phyloP scores from a whole-genome alignment of 23 tunicate species.

The Ciona savignyi region DNA sequence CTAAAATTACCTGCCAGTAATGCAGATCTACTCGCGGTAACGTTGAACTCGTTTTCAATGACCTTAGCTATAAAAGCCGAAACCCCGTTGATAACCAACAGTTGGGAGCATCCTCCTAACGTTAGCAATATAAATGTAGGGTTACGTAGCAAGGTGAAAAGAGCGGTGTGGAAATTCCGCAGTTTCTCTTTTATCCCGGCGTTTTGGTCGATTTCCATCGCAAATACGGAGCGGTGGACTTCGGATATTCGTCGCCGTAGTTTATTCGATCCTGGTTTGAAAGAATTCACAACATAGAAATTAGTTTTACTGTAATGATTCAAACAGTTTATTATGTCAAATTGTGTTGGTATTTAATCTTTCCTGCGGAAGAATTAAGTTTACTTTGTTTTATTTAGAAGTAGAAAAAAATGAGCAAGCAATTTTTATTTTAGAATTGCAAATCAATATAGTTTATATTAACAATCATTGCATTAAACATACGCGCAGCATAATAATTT shows the following conservation, averaged over 20 bases:
- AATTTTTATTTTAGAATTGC: no score
- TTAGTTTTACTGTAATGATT: no score
- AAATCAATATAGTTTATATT: no score
- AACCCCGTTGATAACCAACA: conserved; percentile 50
- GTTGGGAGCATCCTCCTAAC: conserved; percentile 55
- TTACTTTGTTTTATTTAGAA: no score
- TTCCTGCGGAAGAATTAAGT: no score
- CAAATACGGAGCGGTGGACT: conserved; percentile 23
- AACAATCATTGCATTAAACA: no score
- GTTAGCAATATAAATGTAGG: conserved; percentile 43
- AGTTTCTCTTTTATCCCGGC: conserved; percentile 15
- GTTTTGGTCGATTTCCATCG: conserved; percentile 6
- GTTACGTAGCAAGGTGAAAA: conserved; percentile 32
- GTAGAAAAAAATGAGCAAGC: no score
- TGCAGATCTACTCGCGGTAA: conserved; percentile 76
- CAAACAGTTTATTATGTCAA: no score
- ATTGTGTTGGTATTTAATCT: no score
- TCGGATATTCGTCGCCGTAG: conserved; percentile 58
- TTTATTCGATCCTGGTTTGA: no score
- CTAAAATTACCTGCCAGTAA: conserved; percentile 51
- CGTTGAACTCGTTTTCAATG: conserved; percentile 54
- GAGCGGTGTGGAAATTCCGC: conserved; percentile 57
- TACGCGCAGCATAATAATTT: no score
- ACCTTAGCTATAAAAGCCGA: conserved; percentile 85
- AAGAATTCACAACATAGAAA: no score